phyloP scores from a whole-genome alignment of 2,113 vertebrate species.

The Urocolius indicus region DNA sequence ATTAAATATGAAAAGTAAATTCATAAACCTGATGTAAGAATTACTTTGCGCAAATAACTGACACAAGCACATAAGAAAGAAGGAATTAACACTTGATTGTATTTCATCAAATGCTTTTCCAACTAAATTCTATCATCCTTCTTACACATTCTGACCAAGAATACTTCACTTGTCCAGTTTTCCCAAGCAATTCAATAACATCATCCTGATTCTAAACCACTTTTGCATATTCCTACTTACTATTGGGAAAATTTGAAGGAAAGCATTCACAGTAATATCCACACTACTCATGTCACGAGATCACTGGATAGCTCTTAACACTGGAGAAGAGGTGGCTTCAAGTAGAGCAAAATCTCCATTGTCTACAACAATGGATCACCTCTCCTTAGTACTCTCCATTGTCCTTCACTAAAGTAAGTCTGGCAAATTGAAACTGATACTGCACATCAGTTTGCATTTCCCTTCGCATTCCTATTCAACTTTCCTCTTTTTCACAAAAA shows the following conservation, averaged over 20 bases:
- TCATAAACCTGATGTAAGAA: not conserved
- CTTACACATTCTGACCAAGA: not conserved
- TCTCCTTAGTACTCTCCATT: rapidly evolving
- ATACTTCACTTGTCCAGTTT: not conserved
- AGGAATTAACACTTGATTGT: not conserved
- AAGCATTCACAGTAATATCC: not conserved
- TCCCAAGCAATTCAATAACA: not conserved
- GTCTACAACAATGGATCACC: not conserved
- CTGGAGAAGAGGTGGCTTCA: not conserved
- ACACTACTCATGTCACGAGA: not conserved
- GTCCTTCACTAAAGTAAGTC: not conserved
- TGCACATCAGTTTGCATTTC: not conserved
- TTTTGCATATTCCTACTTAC: not conserved
- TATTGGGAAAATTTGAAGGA: not conserved
- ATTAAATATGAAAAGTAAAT: not conserved
- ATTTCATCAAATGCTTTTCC: not conserved
- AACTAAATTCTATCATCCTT: not conserved
- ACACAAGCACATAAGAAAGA: not conserved
- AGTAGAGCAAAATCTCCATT: not conserved
- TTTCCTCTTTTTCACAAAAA: not conserved
- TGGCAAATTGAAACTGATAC: not conserved
- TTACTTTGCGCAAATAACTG: not conserved
- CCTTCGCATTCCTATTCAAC: not conserved
- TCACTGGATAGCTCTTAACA: not conserved
- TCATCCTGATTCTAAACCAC: not conserved